Evolutionary conservation across 2,113 vertebrate genomes (phyloP).

Genomic region (Dolichallabes microphthalmus): DNA sequence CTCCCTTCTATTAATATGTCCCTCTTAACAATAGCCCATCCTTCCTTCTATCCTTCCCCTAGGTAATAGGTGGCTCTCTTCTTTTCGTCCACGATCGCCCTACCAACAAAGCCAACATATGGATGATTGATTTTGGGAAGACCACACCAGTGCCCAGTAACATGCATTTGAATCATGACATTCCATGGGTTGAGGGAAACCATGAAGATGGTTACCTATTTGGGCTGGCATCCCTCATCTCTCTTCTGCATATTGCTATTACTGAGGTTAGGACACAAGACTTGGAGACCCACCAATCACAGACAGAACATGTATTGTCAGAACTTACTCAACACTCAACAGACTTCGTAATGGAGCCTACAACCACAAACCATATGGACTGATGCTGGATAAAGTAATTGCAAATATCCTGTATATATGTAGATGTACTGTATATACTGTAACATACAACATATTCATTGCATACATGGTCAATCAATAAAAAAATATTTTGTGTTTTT

Average conservation of each 20-base stretch:
- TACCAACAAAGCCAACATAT: conserved; percentile 70
- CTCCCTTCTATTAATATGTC: background rate
- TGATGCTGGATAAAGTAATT: background rate
- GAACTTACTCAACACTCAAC: background rate
- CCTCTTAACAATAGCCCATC: background rate
- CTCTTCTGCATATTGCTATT: conserved; percentile 66
- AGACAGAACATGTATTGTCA: background rate
- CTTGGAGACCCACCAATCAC: conserved; percentile 17
- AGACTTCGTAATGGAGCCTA: background rate
- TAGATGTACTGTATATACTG: background rate
- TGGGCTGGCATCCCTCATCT: conserved; percentile 70
- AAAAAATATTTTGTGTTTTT: background rate
- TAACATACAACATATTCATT: background rate
- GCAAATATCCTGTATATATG: background rate
- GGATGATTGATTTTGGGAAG: conserved; percentile 86
- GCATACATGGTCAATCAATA: background rate
- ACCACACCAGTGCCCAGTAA: conserved; percentile 63
- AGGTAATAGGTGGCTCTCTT: conserved; percentile 80
- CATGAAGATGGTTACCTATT: conserved; percentile 79
- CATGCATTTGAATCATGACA: conserved; percentile 61
- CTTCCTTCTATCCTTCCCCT: background rate
- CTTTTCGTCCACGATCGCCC: conserved; percentile 76
- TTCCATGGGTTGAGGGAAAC: conserved; percentile 74
- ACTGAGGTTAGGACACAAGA: conserved; percentile 39
- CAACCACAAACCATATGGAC: background rate